These are phyloP conservation scores for Bombyx mandarina DNA, from an alignment of 1,140 invertebrate species.

Conservation along the genomic window DNA sequence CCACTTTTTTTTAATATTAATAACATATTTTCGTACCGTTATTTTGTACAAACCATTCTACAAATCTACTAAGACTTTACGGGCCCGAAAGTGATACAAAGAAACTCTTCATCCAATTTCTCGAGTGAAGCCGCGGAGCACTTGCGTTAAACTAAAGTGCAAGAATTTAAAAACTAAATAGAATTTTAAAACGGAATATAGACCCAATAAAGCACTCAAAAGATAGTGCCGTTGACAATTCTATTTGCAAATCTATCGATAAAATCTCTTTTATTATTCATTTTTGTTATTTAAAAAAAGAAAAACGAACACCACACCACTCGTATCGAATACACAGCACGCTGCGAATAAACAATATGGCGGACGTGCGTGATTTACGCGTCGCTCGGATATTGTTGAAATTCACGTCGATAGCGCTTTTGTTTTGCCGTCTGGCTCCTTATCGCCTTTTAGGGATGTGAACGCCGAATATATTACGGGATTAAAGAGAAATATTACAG, in stretches of 20 bases:
- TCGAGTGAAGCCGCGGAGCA: too few relatives aligned
- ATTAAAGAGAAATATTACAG: background rate
- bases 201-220: background rate
- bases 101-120: too few relatives aligned
- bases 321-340: conserved; percentile 24
- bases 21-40: too few relatives aligned
- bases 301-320: conserved; percentile 13
- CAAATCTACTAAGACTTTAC: too few relatives aligned
- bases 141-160: too few relatives aligned
- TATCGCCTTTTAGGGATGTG: conserved; percentile 49
- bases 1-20: background rate
- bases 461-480: conserved; percentile 6
- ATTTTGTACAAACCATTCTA: too few relatives aligned
- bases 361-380: conserved; percentile 57
- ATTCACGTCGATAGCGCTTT: conserved; percentile 63
- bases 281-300: conserved; percentile 21
- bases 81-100: too few relatives aligned
- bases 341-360: conserved; percentile 51
- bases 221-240: conserved; percentile 10
- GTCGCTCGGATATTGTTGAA: conserved; percentile 53
- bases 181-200: conserved; percentile 1
- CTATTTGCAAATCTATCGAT: conserved; percentile 13
- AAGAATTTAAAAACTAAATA: background rate
- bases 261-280: conserved; percentile 14
- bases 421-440: conserved; percentile 59